Base-by-base conservation (phyloP, 2,888 invertebrate genomes). In the Noctua janthe region DNA sequence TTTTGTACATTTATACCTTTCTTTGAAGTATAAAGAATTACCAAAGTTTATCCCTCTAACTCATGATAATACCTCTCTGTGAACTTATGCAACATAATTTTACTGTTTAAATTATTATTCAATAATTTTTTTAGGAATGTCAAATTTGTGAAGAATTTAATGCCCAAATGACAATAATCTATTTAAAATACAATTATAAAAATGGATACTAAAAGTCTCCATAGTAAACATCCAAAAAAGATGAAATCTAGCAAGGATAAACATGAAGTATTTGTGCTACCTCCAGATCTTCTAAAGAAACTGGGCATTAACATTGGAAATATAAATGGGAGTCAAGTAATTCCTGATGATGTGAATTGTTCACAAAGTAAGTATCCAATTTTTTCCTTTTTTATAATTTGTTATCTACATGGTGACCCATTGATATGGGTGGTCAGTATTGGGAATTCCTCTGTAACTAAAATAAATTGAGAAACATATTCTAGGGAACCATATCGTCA, bases 261-360 rank as follows among this genome's bases (percentile, higher is more conserved):
- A 74, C 78, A 92, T 77, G 93, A 96, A 89, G 93, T 97, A 49
- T 94, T 96, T 91, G 96, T 97, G 64, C 89, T 97, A 66, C 93
- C 97, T 81, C 97, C 97, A 76, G 93, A 96, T 85, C 87, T 97
- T 71, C 92, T 97, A 78, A 94, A 96, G 90, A 93, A 96, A 89
- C 92, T 97, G 90, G 97, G 97, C 39, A 96, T 97, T 71, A 91
- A 94, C 90, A 92, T 96, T 83, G 92, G 88, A 77, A 92, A 88
- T 59, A 77, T 78, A 35, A 84, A 76, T 74, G 49, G 56, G 7
- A 77, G 13, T n/a, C 75, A 69, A 78, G 64, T 47, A 66, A 69
- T 76, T 64, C 29, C 86, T 74, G 35, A 72, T 49, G 66, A 71
- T 67, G 64, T 13, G 59, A 71, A 43, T 67, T 20, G n/a, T 69